Percentiles rank a stretch among this genome's conserved stretches.
Evolutionary conservation across 92 coral and sea anemone species (phyloP).

Genomic region (Galaxea fascicularis): DNA sequence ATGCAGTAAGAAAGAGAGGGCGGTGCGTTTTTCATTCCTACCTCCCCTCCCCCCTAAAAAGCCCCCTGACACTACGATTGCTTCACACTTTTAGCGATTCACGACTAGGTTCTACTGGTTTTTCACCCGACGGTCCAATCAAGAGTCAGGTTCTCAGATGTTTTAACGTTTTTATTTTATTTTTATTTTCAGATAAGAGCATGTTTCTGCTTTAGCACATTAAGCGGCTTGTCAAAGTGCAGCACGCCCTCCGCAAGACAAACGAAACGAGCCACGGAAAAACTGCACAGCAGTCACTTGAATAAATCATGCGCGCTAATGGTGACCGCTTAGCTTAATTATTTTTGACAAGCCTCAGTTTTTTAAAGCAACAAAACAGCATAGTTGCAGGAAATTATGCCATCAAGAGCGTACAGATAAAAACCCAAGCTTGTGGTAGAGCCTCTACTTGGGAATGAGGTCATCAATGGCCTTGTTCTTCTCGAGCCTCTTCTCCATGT

Average conservation of each 20-base stretch:
- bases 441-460: conserved; percentile 78
- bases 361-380: conserved; percentile 22
- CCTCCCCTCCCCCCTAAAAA: no score
- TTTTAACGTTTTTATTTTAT: neutral
- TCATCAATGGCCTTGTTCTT: conserved; percentile 85
- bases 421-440: neutral
- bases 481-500: conserved; percentile 93
- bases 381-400: conserved; percentile 17
- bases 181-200: neutral
- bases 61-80: no score
- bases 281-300: conserved; percentile 49
- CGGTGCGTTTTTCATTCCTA: no score
- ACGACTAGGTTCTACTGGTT: no score
- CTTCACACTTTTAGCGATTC: no score
- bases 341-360: conserved; percentile 43
- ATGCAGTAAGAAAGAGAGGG: no score
- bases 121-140: no score
- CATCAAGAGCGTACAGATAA: neutral
- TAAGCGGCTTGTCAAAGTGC: conserved; percentile 48
- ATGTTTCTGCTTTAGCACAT: conserved; percentile 26
- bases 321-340: conserved; percentile 27
- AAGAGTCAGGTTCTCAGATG: neutral
- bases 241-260: conserved; percentile 56
- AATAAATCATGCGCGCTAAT: conserved; percentile 15
- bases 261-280: conserved; percentile 38